Base-by-base conservation (phyloP, 2,113 vertebrate genomes). In the Aldabrachelys gigantea region DNA sequence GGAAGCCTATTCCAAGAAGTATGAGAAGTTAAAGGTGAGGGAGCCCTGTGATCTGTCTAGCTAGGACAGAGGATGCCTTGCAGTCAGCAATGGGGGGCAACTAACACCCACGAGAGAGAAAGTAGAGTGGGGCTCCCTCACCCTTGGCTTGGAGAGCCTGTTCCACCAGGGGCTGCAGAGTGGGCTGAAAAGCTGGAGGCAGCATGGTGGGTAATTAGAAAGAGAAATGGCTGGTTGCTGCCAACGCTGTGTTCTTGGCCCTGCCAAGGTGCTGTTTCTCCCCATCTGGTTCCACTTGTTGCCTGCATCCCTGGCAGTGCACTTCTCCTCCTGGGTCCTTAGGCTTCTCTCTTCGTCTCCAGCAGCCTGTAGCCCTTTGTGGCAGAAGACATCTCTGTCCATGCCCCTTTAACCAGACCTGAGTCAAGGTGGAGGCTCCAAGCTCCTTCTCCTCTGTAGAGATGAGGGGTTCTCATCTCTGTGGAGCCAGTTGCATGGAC, bases 1-100 rank as follows among this genome's bases (percentile, higher is more conserved):
- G 98, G 99, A 99, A 80, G 98, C 98, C 8, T 99, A 99, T 97
- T 99, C 99, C 19, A 98, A 98, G 91, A 99, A 99, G 96, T 99
- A 99, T 4, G 99, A 99, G 98, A 99, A 99, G 59, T 98, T 99
- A 17, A 99, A 99, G 99, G 99, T 99, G 94, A 93, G 91, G 2
- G 31, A 44, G 19, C n/a, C 21, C 38, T 80, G 80, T 80, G 25
- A 13, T 21, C 35, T 10, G 8, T 19, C 19, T 72, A 9, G 72
- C 41, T 38, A 25, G 72, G 41, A 3, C 38, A 47, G 41, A 38
- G 72, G 72, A 6, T 41, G n/a, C 69, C 38, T 75, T 41, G 69
- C 10, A 41, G 21, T 41, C 41, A 38, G 69, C 69, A n/a, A 3
- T 14, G 59, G 17, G 65, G n/a, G n/a, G 7, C 65, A 38, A 3